Evolutionary conservation across 2,113 vertebrate species (phyloP).

Genomic region (Rhea americana): DNA sequence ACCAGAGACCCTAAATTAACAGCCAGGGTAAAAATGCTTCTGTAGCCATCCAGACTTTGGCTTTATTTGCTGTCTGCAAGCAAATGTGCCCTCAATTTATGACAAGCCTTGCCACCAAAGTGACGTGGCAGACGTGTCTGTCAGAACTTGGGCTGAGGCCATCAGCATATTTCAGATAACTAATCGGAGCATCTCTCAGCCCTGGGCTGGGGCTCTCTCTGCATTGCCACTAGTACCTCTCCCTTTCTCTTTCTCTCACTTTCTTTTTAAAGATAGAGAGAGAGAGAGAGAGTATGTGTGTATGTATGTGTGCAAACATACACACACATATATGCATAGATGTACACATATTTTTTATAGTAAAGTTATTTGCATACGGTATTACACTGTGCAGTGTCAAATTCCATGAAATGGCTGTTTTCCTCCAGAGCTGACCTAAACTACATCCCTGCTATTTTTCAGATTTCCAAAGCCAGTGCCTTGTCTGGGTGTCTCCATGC

Average conservation of each 20-base stretch:
- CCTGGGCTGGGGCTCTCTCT: constrained; percentile 48
- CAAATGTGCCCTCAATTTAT: constrained; percentile 54
- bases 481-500: neutral
- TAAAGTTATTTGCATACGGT: neutral
- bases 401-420: neutral
- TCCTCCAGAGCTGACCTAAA: neutral
- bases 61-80: constrained; percentile 36
- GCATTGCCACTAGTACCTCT: constrained; percentile 6
- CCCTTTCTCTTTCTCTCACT: neutral
- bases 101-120: constrained; percentile 48
- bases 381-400: neutral
- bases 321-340: no score
- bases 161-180: constrained; percentile 48
- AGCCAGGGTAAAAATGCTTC: constrained; percentile 28
- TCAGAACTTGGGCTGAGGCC: constrained; percentile 53
- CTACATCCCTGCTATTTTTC: neutral
- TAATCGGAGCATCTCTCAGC: constrained; percentile 50
- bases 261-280: neutral
- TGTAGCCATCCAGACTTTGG: neutral
- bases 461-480: neutral
- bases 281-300: no score
- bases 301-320: neutral
- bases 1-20: constrained; percentile 37
- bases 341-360: neutral
- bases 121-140: constrained; percentile 63